These are phyloP conservation scores for Varecia variegata DNA, from an alignment of 2,797 vertebrate genomes.

Conservation along the genomic window DNA sequence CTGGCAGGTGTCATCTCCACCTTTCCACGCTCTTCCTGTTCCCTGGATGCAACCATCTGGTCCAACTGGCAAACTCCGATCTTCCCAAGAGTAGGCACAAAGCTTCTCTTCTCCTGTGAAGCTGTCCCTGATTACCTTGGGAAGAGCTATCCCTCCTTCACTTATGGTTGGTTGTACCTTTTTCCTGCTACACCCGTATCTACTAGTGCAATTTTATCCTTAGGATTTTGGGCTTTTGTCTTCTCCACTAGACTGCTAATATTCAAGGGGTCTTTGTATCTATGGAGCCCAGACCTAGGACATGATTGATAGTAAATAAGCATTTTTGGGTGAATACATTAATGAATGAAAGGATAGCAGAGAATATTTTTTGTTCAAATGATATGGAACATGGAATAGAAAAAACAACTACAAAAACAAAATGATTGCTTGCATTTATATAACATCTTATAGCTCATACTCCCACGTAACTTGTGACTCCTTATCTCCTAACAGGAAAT, in stretches of 20 bases:
- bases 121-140: accelerated
- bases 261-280: not conserved
- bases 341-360: not conserved
- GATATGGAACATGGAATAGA: not conserved
- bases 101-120: not conserved
- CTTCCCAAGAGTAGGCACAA: not conserved
- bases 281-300: not conserved
- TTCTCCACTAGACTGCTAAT: no score
- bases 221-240: not conserved
- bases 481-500: not conserved
- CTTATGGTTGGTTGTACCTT: not conserved
- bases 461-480: not conserved
- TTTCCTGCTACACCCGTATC: not conserved
- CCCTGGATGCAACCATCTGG: no score
- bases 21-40: not conserved
- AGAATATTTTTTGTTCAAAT: not conserved
- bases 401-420: not conserved
- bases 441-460: not conserved
- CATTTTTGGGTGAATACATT: not conserved
- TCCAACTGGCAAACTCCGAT: not conserved
- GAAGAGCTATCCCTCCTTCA: not conserved
- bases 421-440: not conserved
- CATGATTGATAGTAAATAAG: not conserved
- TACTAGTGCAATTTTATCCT: not conserved
- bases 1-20: not conserved